Evolutionary conservation across 2,113 vertebrate species (phyloP).

Genomic region (Syrrhaptes paradoxus): DNA sequence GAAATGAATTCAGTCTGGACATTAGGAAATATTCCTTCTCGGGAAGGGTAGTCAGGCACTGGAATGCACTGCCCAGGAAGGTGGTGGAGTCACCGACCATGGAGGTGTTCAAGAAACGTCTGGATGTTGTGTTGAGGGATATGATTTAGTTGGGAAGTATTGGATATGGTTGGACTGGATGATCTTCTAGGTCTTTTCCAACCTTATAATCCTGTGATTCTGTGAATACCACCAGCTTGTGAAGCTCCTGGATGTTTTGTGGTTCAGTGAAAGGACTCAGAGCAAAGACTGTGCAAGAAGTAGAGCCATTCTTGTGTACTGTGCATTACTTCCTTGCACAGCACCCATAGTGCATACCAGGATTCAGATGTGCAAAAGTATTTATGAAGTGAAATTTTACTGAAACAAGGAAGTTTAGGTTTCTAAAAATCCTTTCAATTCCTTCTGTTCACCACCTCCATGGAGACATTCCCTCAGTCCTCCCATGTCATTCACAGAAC

Average conservation of each 20-base stretch:
- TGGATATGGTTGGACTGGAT: too few relatives aligned
- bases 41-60: too few relatives aligned
- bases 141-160: too few relatives aligned
- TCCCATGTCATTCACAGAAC: not conserved
- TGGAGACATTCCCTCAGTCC: not conserved
- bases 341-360: not conserved
- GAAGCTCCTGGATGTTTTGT: not conserved
- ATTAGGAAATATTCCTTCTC: too few relatives aligned
- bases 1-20: too few relatives aligned
- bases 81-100: too few relatives aligned
- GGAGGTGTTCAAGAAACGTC: too few relatives aligned
- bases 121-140: too few relatives aligned
- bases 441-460: not conserved
- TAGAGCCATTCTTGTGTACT: not conserved
- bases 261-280: not conserved
- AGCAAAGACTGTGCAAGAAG: not conserved
- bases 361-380: not conserved
- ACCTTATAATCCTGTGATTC: too few relatives aligned
- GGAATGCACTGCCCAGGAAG: too few relatives aligned
- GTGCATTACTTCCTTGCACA: not conserved
- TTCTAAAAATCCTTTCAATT: not conserved
- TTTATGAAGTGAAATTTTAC: not conserved
- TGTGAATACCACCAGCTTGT: not conserved
- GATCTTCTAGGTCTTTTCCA: too few relatives aligned
- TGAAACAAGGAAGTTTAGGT: not conserved